Evolutionary conservation across 1,140 invertebrate species (phyloP).

Genomic region (Drosophila quadrilineata): DNA sequence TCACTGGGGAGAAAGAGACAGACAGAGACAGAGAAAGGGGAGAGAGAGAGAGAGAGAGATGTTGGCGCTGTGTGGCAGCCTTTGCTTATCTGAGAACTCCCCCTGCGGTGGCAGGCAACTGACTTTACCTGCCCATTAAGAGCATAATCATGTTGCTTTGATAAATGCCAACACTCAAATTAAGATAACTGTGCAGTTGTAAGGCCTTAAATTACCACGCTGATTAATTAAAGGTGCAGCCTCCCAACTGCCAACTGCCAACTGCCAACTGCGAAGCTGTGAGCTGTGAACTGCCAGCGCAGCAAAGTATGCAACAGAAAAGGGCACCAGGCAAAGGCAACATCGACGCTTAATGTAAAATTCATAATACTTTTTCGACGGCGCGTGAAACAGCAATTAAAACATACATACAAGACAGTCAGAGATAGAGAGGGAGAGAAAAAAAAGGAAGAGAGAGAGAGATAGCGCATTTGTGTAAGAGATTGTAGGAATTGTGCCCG

Average conservation of each 20-base stretch:
- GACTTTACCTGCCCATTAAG: constrained; percentile 60
- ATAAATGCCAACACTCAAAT: constrained; percentile 61
- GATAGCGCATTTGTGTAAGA: neutral
- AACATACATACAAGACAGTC: constrained; percentile 13
- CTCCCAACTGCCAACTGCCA: no score
- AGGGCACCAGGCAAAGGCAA: neutral
- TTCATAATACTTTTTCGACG: constrained; percentile 60
- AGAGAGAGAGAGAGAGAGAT: neutral
- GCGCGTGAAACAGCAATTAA: constrained; percentile 65
- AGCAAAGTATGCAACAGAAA: constrained; percentile 34
- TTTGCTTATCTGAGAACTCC: constrained; percentile 1
- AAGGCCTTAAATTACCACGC: constrained; percentile 35
- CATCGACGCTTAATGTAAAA: constrained; percentile 43
- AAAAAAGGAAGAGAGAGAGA: neutral
- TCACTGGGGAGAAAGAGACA: neutral
- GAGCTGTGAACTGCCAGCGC: constrained; percentile 18
- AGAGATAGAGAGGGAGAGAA: neutral
- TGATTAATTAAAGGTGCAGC: constrained; percentile 69
- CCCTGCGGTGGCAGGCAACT: constrained; percentile 1
- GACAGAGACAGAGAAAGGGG: neutral
- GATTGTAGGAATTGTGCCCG: constrained; percentile 11
- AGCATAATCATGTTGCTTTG: constrained; percentile 74
- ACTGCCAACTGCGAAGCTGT: no score
- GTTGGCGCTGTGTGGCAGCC: constrained; percentile 9
- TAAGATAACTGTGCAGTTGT: constrained; percentile 11